Conservation (phyloP, 35 echinoderm and acorn worm species). For the Apostichopus japonicus region DNA sequence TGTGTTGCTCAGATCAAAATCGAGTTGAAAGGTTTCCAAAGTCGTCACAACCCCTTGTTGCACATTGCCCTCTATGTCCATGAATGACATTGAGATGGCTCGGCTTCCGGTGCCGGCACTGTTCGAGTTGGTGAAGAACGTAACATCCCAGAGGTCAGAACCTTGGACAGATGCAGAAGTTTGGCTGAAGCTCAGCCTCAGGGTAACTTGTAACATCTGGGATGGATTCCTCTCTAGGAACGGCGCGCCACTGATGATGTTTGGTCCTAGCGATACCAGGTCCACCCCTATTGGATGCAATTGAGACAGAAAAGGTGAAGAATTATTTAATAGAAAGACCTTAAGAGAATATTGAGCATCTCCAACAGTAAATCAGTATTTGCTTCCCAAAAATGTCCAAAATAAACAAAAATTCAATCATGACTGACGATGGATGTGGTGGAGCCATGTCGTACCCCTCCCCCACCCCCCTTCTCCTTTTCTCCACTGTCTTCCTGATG, state of each 20-base stretch:
- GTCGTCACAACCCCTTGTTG: not conserved
- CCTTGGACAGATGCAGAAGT: slow-evolving; percentile 5
- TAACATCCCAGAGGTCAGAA: not conserved
- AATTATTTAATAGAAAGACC: not conserved
- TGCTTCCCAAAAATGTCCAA: no score
- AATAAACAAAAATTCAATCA: no score
- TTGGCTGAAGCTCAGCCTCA: slow-evolving; percentile 2
- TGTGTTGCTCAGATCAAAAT: slow-evolving; percentile 48
- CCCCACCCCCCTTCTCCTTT: no score
- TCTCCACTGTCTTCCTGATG: not conserved
- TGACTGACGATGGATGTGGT: no score
- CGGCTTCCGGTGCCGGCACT: not conserved
- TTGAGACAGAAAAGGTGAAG: not conserved
- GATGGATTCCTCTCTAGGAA: slow-evolving; percentile 36
- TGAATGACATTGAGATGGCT: not conserved
- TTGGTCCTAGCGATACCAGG: not conserved
- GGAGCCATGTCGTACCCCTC: no score
- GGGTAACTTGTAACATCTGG: not conserved
- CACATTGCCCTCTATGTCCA: not conserved
- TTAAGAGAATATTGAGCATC: not conserved
- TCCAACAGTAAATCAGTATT: no score
- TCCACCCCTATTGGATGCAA: not conserved
- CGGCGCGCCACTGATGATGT: not conserved
- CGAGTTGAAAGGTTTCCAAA: not conserved
- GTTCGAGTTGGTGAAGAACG: not conserved